Evolutionary conservation across 2,113 vertebrate species (phyloP).

Genomic region (Oncorhynchus mykiss): DNA sequence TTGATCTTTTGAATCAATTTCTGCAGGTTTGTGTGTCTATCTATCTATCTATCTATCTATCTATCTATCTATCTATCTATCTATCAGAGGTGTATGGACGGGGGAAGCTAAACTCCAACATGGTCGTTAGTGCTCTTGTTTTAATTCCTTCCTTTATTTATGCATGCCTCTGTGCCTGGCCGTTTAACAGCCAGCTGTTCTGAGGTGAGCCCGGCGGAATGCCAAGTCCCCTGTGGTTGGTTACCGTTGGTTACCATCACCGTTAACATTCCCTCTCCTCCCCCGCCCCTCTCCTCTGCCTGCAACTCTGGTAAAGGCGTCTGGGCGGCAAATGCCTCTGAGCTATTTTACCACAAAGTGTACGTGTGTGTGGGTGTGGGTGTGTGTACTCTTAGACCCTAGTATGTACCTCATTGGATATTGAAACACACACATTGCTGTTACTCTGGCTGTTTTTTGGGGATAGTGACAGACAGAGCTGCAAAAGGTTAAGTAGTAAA

Average conservation of each 20-base stretch:
- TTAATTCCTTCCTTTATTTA: conserved; percentile 50
- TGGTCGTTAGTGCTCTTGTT: conserved; percentile 87
- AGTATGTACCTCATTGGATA: background rate
- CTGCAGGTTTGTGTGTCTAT: background rate
- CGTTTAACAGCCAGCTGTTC: conserved; percentile 63
- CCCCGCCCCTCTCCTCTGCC: conserved; percentile 72
- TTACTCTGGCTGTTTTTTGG: background rate
- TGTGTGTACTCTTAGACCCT: background rate
- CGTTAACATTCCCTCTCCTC: conserved; percentile 82
- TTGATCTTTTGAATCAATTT: background rate
- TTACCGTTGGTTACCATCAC: conserved; percentile 87
- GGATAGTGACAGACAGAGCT: background rate
- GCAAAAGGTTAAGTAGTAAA: conserved; percentile 50
- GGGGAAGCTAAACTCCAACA: conserved; percentile 82
- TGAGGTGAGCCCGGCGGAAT: conserved; percentile 92
- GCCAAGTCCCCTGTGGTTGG: conserved; percentile 72
- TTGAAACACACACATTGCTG: background rate
- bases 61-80: conserved; percentile 55
- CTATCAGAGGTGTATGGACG: conserved; percentile 84
- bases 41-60: conserved; percentile 33
- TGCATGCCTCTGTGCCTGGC: conserved; percentile 45
- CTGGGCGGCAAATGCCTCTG: conserved; percentile 73
- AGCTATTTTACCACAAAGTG: conserved; percentile 30
- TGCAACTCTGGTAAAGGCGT: conserved; percentile 72
- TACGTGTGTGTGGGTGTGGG: background rate